These are phyloP conservation scores for Sclerodermus sp. DNA, from an alignment of 2,888 invertebrate genomes.

Conservation along the genomic window DNA sequence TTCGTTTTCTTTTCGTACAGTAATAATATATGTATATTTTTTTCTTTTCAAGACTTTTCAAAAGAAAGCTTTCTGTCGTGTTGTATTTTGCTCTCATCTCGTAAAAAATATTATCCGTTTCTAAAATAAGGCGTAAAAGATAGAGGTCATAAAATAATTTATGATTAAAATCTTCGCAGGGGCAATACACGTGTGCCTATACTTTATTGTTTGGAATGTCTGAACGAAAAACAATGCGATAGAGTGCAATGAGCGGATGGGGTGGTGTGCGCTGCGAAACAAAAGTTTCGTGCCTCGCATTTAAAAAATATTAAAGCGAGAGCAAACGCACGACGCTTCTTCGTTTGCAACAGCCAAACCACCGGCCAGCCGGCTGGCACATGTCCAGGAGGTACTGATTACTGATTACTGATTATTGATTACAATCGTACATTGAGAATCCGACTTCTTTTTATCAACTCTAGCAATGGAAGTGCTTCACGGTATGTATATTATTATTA, in stretches of 20 bases:
- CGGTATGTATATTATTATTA: conserved; percentile 18
- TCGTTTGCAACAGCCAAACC: conserved; percentile 23
- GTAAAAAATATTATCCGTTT: conserved; percentile 36
- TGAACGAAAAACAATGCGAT: conserved; percentile 35
- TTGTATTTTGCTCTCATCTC: conserved; percentile 22
- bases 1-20: conserved; percentile 32
- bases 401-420: conserved; percentile 17
- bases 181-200: conserved; percentile 24
- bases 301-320: background rate
- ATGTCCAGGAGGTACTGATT: conserved; percentile 24
- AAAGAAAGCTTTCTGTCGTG: conserved; percentile 29
- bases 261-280: conserved; percentile 25
- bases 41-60: conserved; percentile 26
- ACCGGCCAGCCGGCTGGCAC: conserved; percentile 38
- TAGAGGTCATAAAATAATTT: conserved; percentile 29
- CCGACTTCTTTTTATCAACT: conserved; percentile 29
- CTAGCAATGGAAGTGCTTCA: conserved; percentile 39
- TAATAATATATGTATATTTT: conserved; percentile 30
- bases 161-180: conserved; percentile 34
- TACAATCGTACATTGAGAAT: conserved; percentile 32
- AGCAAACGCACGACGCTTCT: background rate
- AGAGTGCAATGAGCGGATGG: conserved; percentile 30
- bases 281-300: conserved; percentile 17
- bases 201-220: conserved; percentile 44
- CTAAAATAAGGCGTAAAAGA: conserved; percentile 30